Evolutionary conservation across 2,797 vertebrate genomes (phyloP), one percentile per base, ranked within the genome.

Genomic region (Streptopelia turtur): DNA sequence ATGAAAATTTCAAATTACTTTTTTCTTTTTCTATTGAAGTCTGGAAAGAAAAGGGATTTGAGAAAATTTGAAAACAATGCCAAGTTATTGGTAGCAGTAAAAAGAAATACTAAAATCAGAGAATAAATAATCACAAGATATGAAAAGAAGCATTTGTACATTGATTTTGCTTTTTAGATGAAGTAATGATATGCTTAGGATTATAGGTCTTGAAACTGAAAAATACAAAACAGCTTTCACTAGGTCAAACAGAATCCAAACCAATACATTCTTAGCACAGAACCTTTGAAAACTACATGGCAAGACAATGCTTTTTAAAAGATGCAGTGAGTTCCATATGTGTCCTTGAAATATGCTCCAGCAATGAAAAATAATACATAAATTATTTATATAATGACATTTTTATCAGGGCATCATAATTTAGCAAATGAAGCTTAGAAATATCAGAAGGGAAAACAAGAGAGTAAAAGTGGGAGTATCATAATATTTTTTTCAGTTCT

Each of bases 381-480:
- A 64, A 50, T 83, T 65, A 68, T 47, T 35, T 45, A 84, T 77
- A 41, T 74, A 83, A 87, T 91, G 91, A 37, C 18, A 15, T 89
- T 89, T 94, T 91, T 87, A 75, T 87, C 53, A 71, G 70, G 53
- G 49, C 57, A 35, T 85, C 55, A 69, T 64, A 90, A 50, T 87
- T 91, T 90, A 72, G 47, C 49, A 91, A 93, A 87, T 61, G 41
- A 83, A 50, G 35, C 59, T 57, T 77, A 80, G 87, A 96, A 90
- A 92, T 85, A 80, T 70, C 41, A 85, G 59, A 70, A 52, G 24
- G 30, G n/a, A 85, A 87, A 91, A 59, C 35, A 71, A 49, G 28
- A 43, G 75, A 79, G 66, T 56, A 49, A 81, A 79, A 91, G 57
- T 87, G 75, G 57, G 89, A 75, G 39, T 35, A n/a, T 85, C 70